phyloP scores from a whole-genome alignment of 2,113 vertebrate species.

The Eidolon helvum region DNA sequence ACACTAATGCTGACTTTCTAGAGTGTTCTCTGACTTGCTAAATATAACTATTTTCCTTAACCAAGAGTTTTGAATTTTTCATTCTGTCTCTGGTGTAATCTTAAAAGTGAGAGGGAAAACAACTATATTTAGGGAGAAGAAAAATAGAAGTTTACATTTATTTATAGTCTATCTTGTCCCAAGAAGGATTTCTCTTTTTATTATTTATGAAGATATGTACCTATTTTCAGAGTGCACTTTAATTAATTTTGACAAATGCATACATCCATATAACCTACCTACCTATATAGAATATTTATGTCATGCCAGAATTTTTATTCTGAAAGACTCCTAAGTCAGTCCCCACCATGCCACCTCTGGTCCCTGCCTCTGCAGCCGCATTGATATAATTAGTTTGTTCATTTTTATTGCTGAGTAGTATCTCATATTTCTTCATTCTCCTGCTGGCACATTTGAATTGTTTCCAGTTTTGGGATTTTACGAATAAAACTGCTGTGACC shows the following conservation, averaged over 20 bases:
- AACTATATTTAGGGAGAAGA: neutral
- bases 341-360: neutral
- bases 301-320: neutral
- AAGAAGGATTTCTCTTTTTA: neutral
- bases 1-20: neutral
- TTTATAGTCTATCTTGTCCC: neutral
- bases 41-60: neutral
- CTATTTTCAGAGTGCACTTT: constrained; percentile 30
- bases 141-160: neutral
- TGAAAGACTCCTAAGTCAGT: neutral
- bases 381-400: neutral
- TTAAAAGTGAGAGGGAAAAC: neutral
- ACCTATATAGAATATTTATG: neutral
- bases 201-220: neutral
- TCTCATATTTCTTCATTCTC: neutral
- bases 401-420: neutral
- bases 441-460: neutral
- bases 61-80: neutral
- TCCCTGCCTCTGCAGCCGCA: neutral
- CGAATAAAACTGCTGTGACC: neutral
- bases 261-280: neutral
- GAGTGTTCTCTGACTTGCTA: neutral
- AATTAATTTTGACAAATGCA: neutral
- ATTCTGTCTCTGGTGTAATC: neutral
- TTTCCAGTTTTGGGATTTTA: neutral